Conservation (phyloP, 1,140 invertebrate species). For the Artemia franciscana region DNA sequence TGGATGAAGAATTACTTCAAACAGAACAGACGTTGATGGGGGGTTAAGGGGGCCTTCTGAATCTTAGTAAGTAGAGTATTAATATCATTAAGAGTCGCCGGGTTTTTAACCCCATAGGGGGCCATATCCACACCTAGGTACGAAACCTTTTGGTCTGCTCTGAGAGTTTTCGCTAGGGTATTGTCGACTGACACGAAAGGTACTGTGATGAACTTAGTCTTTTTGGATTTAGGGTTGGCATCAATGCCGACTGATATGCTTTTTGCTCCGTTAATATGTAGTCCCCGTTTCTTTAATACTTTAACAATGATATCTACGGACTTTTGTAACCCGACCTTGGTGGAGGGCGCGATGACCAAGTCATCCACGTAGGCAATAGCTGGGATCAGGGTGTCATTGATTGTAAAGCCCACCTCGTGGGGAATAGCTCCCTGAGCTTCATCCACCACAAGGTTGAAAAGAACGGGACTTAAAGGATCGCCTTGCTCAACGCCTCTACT, state of each 20-base stretch:
- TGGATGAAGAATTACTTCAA: not conserved
- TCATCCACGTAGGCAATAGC: conserved; percentile 19
- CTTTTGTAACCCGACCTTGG: conserved; percentile 7
- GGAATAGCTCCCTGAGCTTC: conserved; percentile 13
- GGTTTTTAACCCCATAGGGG: not conserved
- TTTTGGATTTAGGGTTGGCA: conserved; percentile 2
- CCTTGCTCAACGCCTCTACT: conserved; percentile 25
- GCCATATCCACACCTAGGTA: conserved; percentile 1
- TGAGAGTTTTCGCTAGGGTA: not conserved
- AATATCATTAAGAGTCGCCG: not conserved
- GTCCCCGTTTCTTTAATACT: conserved; percentile 10
- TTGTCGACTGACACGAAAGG: not conserved
- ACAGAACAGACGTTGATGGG: not conserved
- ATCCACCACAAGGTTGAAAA: conserved; percentile 26
- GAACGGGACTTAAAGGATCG: conserved; percentile 23
- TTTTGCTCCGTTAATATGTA: conserved; percentile 11
- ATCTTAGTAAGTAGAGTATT: not conserved
- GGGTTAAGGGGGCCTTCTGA: conserved; percentile 1
- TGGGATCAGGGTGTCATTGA: not conserved
- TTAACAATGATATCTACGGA: conserved; percentile 4
- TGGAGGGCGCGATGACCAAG: conserved; percentile 13
- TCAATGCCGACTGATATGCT: conserved; percentile 12
- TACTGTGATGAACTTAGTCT: too few species aligned
- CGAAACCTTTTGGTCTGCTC: not conserved
- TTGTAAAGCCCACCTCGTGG: not conserved